Evolutionary conservation across 2,113 vertebrate genomes (phyloP), one percentile per base, ranked within the genome.

Genomic region (Nematolebias whitei): DNA sequence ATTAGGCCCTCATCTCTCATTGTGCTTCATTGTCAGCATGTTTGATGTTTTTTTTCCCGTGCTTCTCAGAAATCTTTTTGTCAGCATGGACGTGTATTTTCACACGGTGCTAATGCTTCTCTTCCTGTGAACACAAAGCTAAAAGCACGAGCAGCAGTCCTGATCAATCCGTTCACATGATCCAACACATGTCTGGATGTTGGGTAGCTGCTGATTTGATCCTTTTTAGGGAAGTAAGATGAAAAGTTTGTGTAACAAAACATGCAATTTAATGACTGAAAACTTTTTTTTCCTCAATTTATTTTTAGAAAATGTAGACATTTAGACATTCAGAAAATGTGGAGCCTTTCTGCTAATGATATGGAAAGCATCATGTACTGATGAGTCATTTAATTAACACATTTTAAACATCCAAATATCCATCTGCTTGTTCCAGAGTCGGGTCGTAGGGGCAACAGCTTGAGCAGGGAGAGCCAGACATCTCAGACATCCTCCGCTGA

Each of bases 21-120:
- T 19, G 4, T 76, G 49, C 47, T 35, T 75, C 48, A 43, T 44
- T 68, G 47, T 77, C 57, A 69, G 23, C 24, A 0, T 73, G 59
- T 69, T 81, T 79, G 40, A 75, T 79, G 68, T 69, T 9, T 78
- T 40, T 65, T 79, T 58, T 45, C 66, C 19, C 56, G 73, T 22
- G 38, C 18, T 38, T 54, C 16, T 40, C 61, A 38, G 23, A 61
- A 74, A 54, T 62, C 26, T 64, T 71, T 49, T 67, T 40, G 65
- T 68, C 44, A 63, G 50, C 49, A 24, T 47, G 18, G 10, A n/a
- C 54, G 45, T 58, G 44, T 62, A 55, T 71, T 69, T 74, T 50
- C 29, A 74, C 32, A 24, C 12, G 23, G 6, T 62, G 38, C 22
- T 4, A 19, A 74, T 51, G 44, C 12, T 62, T 45, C 71, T 22